Evolutionary conservation across 2,888 invertebrate genomes (phyloP), one percentile per base, ranked within the genome.

Genomic region (Thecophora atra): DNA sequence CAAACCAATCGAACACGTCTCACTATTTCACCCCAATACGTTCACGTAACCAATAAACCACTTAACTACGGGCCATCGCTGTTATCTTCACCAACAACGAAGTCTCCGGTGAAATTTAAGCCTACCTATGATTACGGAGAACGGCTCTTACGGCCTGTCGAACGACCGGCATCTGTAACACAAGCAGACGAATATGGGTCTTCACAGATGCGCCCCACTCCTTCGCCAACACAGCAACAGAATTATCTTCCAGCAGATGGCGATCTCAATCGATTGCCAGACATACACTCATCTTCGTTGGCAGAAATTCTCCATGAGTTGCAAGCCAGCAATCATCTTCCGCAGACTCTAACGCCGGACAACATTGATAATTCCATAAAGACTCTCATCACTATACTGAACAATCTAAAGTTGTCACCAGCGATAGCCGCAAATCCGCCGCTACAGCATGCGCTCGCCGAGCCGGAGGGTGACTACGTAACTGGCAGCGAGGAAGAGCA

Each of bases 341-440:
- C 94, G 0, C 91, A 92, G 77, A 91, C 91, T 11, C 88, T 94
- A 30, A 94, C 92, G 5, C 89, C 91, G 69, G 92, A 93, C 77
- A 94, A 94, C 79, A 91, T 94, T 62, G 93, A 93, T 78, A 91
- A 92, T 74, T 94, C 94, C 64, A 92, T 95, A 75, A 90, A 89
- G 81, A 94, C 94, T 0, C 87, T 95, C 72, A 89, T 94, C 17
- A 92, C 91, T 82, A 93, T 94, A 73, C 86, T 95, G 65, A 91
- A 91, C 80, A 89, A 91, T 72, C 87, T 94, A 64, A 93, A 91
- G 75, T 78, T 83, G 74, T 83, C 85, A 0, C 86, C 87, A 76
- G 83, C 84, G 26, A 82, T 86, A 75, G 81, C 81, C 17, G 78
- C 83, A 64, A 82, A 83, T 78, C 85, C 84, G 51, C 80, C 83